Percentiles rank a stretch among this genome's conserved stretches.
Conservation (phyloP, 2,888 invertebrate genomes). For the Nemotelus nigrinus region DNA sequence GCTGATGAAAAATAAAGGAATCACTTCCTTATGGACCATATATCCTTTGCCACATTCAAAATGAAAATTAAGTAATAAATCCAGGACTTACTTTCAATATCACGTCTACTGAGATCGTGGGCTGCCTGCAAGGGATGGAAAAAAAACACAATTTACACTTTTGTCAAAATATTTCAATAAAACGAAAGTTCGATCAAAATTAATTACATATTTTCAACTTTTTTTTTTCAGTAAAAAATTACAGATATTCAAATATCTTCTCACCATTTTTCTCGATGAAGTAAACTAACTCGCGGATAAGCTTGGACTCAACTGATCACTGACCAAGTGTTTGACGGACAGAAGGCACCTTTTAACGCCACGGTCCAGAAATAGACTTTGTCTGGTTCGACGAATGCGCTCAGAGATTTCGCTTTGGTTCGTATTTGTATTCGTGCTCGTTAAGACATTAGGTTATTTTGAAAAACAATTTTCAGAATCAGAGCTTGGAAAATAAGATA, state of each 20-base stretch:
- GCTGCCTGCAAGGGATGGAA: slow-evolving; percentile 72
- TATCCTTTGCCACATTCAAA: background rate
- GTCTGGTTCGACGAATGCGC: slow-evolving; percentile 13
- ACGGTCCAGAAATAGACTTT: slow-evolving; percentile 4
- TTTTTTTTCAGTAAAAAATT: slow-evolving; percentile 37
- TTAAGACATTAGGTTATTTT: slow-evolving; percentile 11
- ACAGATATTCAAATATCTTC: slow-evolving; percentile 54
- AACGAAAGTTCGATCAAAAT: slow-evolving; percentile 28
- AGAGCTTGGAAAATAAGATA: background rate
- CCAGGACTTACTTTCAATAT: slow-evolving; percentile 86
- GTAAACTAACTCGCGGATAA: slow-evolving; percentile 67
- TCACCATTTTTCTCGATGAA: slow-evolving; percentile 73
- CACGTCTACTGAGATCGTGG: slow-evolving; percentile 83
- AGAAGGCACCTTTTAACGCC: slow-evolving; percentile 62
- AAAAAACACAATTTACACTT: slow-evolving; percentile 37
- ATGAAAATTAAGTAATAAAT: slow-evolving; percentile 35
- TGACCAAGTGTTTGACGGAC: slow-evolving; percentile 61
- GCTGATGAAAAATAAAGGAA: background rate
- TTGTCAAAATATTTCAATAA: slow-evolving; percentile 41
- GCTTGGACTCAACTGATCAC: slow-evolving; percentile 66
- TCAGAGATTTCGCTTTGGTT: slow-evolving; percentile 30
- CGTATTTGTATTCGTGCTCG: slow-evolving; percentile 16
- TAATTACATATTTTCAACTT: slow-evolving; percentile 5
- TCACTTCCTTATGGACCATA: background rate
- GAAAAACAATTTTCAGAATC: background rate